Conservation (phyloP, 2,113 vertebrate genomes). For the Eretmochelys imbricata region DNA sequence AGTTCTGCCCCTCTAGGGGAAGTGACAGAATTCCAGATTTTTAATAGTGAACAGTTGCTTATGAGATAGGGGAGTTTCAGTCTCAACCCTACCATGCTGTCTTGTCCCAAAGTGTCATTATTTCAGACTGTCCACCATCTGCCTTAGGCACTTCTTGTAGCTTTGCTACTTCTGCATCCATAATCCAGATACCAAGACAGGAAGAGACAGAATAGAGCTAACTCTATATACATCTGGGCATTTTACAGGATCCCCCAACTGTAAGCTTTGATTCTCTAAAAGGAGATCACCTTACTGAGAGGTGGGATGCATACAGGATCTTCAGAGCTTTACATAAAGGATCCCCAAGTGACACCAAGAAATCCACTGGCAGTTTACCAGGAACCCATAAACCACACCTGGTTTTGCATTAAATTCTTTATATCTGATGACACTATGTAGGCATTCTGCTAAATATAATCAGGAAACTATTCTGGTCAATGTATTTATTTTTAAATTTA, state of each 20-base stretch:
- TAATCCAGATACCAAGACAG: neutral
- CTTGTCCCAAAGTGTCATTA: neutral
- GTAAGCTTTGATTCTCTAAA: neutral
- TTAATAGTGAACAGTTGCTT: neutral
- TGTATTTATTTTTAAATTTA: neutral
- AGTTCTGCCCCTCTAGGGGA: neutral
- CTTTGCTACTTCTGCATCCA: neutral
- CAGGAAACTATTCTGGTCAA: neutral
- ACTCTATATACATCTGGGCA: neutral
- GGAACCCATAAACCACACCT: neutral
- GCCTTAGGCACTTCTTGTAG: neutral
- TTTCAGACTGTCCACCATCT: neutral
- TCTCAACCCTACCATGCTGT: neutral
- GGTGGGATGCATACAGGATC: rapidly evolving
- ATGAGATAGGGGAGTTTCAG: neutral
- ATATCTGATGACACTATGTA: neutral
- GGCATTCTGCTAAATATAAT: neutral
- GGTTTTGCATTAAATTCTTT: neutral
- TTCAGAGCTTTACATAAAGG: neutral
- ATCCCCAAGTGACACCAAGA: neutral
- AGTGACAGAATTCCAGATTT: neutral
- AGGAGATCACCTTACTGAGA: neutral
- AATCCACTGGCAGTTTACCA: neutral
- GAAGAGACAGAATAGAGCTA: neutral
- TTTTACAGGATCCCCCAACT: neutral